Conservation (phyloP, 2,888 invertebrate species). For the Amphipyra tragopoginis region DNA sequence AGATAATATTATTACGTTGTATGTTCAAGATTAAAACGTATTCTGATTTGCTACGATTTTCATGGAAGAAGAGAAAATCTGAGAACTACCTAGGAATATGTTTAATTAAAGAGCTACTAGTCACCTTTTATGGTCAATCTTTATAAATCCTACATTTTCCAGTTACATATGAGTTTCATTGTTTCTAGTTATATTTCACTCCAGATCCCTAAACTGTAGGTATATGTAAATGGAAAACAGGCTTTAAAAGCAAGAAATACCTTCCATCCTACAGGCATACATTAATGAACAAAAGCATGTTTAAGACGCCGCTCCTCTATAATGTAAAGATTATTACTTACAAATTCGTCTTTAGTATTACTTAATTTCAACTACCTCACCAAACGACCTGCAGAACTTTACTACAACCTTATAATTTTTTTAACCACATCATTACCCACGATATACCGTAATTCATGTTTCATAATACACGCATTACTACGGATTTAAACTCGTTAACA, state of each 20-base stretch:
- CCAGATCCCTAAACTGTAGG: no score
- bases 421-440: constrained; percentile 40
- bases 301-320: no score
- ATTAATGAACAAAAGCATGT: no score
- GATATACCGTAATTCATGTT: constrained; percentile 34
- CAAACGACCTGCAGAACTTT: not conserved
- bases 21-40: not conserved
- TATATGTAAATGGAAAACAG: no score
- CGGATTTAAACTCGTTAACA: constrained; percentile 40
- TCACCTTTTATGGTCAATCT: no score
- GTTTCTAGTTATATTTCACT: no score
- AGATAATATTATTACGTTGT: constrained; percentile 21
- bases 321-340: no score
- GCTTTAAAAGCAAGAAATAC: no score
- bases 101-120: no score
- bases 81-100: not conserved
- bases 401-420: constrained; percentile 7
- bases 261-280: no score
- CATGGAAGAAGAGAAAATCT: not conserved
- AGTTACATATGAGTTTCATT: no score
- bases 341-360: not conserved
- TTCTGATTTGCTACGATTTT: not conserved
- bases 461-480: constrained; percentile 43
- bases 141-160: no score
- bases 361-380: not conserved